Evolutionary conservation across 64 coral and sea anemone genomes (phyloP).

Genomic region (Trachythela sp.): DNA sequence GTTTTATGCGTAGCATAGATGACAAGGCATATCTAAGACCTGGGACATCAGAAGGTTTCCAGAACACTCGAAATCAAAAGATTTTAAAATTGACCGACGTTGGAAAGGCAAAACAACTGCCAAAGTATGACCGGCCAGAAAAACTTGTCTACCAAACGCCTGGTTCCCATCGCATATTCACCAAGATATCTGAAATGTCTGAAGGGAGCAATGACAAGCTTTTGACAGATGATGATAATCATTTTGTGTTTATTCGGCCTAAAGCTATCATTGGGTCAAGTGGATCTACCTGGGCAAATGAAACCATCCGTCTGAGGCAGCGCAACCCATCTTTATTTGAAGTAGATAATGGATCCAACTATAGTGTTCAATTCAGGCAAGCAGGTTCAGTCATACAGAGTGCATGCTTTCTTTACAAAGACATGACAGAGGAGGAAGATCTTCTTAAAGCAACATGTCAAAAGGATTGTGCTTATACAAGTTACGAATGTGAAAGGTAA

Average conservation of each 20-base stretch:
- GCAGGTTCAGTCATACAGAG: conserved; percentile 34
- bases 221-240: conserved; percentile 23
- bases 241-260: conserved; percentile 46
- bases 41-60: conserved; percentile 6
- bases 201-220: conserved; percentile 33
- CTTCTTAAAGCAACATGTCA: conserved; percentile 31
- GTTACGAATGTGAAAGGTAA: conserved; percentile 28
- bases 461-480: conserved; percentile 32
- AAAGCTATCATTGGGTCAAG: conserved; percentile 47
- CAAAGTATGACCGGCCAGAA: conserved; percentile 48
- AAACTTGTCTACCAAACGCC: conserved; percentile 51
- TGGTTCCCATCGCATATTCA: conserved; percentile 28
- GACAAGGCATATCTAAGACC: conserved; percentile 17
- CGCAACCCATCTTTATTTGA: conserved; percentile 33
- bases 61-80: not conserved
- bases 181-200: not conserved
- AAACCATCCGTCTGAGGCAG: conserved; percentile 44
- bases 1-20: no score
- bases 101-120: conserved; percentile 35
- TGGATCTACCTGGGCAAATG: conserved; percentile 53
- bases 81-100: conserved; percentile 45
- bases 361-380: conserved; percentile 33
- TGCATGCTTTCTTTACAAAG: conserved; percentile 41
- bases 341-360: conserved; percentile 33
- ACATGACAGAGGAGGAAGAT: conserved; percentile 40